A percentile compares a stretch with the other conserved stretches of the same genome.
Conservation (phyloP, 2,113 vertebrate species). For the Accipiter cooperii region DNA sequence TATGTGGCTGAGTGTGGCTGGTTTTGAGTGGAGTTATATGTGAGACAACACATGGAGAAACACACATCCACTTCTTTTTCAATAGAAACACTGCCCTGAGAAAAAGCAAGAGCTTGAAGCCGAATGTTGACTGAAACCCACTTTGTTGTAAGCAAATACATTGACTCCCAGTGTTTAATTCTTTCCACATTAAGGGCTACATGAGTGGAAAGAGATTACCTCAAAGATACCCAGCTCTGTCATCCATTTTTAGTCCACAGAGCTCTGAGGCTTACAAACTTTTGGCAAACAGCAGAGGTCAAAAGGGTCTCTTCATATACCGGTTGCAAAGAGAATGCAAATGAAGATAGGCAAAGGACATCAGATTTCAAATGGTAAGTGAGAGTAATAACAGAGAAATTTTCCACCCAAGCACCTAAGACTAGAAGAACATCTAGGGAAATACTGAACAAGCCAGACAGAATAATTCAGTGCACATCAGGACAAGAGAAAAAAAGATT, state of each 20-base stretch:
- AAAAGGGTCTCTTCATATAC: not conserved
- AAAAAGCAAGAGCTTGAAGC: not conserved
- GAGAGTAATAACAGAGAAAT: not conserved
- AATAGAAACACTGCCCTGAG: not conserved
- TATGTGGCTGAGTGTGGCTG: not conserved
- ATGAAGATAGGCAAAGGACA: not conserved
- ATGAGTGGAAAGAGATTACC: not conserved
- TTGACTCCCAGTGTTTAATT: not conserved
- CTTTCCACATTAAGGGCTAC: not conserved
- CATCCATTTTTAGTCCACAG: not conserved
- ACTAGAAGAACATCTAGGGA: not conserved
- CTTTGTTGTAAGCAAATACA: not conserved
- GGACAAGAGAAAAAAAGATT: not conserved
- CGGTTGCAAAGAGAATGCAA: not conserved
- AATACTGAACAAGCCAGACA: not conserved
- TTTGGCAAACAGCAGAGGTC: not conserved
- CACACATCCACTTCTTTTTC: not conserved
- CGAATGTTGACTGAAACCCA: not conserved
- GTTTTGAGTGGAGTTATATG: not conserved
- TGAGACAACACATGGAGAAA: not conserved
- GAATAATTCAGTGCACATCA: slow-evolving; percentile 23
- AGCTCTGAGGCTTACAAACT: not conserved
- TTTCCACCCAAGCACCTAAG: not conserved
- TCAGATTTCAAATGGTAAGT: not conserved
- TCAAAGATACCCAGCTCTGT: not conserved